Base-by-base conservation (phyloP, 2,113 vertebrate species). In the Corydoras sp. region DNA sequence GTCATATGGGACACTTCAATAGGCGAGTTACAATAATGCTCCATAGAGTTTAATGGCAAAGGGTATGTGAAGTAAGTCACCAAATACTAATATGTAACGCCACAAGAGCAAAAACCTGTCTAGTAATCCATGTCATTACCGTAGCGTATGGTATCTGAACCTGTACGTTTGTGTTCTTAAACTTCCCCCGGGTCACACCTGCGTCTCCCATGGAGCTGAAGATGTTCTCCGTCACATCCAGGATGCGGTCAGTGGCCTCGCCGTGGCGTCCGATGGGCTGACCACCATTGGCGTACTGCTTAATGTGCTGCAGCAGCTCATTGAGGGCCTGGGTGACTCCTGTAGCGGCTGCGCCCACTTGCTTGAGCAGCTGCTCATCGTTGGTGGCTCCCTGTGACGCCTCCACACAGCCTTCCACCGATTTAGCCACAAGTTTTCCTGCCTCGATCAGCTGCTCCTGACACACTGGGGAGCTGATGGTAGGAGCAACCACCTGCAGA, bases 181-280 rank as follows among this genome's bases (percentile, higher is more conserved):
- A 43, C 35, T 29, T 7, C 0, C 55, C 43, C 10, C 12, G 53
- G 10, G 4, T 14, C 15, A 84, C 80, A 98, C 96, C 94, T 9
- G 94, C 93, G 2, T 98, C 93, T 0, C 95, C 95, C 95, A 97
- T 97, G n/a, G 94, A 96, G 85, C 93, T 98, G 87, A 98, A 98
- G 89, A 98, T 98, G 82, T 98, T 98, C 85, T 98, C 94, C 0
- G 96, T 98, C 77, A 98, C 93, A 0, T 94, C 93, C 65, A 98
- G 90, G 81, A 98, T 98, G 80, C 95, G 95, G 85, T 98, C 93
- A 0, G 96, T 97, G 77, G 97, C 96, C 80, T 98, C 94, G 73
- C 98, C 97, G 0, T 98, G 98, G 24, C 94, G 91, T 2, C 95
- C 95, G 0, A 96, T 92, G 1, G 96, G 93, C 76, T 94, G 93